Evolutionary conservation across 2,113 vertebrate species (phyloP).

Genomic region (Protobothrops flavoviridis): DNA sequence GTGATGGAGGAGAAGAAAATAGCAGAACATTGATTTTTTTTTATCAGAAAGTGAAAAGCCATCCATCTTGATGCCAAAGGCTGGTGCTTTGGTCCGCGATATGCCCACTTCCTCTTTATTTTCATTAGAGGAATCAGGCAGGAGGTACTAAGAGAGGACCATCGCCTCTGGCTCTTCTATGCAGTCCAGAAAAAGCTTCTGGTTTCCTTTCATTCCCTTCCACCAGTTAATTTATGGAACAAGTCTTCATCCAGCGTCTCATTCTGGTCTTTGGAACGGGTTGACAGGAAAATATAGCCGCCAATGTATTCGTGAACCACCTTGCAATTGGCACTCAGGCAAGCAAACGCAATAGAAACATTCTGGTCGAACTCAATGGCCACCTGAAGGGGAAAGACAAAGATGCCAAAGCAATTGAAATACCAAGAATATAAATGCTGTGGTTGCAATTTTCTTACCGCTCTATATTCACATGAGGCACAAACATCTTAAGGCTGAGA

Average conservation of each 20-base stretch:
- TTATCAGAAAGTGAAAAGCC: neutral
- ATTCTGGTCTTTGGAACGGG: constrained; percentile 94
- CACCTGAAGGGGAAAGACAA: constrained; percentile 76
- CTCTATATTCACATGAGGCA: neutral
- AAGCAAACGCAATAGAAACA: constrained; percentile 87
- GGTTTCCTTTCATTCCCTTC: constrained; percentile 80
- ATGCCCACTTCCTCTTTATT: neutral
- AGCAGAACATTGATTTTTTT: neutral
- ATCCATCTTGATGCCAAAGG: neutral
- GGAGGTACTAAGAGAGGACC: neutral
- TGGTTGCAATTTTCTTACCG: neutral
- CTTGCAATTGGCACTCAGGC: constrained; percentile 91
- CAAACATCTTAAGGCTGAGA: neutral
- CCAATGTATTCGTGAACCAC: constrained; percentile 95
- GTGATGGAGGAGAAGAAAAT: neutral
- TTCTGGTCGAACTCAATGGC: constrained; percentile 94
- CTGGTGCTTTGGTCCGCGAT: neutral
- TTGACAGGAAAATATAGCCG: constrained; percentile 97
- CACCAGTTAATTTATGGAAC: constrained; percentile 95
- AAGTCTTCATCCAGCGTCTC: constrained; percentile 94
- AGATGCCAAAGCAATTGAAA: neutral
- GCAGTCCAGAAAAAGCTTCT: neutral
- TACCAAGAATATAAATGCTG: neutral
- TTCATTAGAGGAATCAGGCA: neutral
- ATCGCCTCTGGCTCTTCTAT: neutral